A percentile compares a stretch with the other conserved stretches of the same genome.
Conservation (phyloP, 1,140 invertebrate species). For the Gonioctena quinquepunctata region DNA sequence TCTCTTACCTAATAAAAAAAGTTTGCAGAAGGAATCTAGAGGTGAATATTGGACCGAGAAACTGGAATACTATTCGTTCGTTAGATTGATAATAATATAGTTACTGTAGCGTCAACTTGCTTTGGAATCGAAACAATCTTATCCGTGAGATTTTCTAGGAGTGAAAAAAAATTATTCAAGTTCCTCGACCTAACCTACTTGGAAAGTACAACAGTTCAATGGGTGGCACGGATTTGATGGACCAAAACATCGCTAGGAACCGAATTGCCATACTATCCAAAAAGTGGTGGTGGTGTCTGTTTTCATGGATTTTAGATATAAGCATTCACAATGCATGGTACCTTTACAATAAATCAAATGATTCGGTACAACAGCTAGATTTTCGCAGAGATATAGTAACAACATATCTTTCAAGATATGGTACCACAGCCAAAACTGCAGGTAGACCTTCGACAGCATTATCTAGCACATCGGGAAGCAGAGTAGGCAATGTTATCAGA, state of each 20-base stretch:
- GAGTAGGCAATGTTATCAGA: slow-evolving; percentile 24
- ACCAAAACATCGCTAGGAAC: slow-evolving; percentile 50
- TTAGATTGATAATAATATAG: slow-evolving; percentile 30
- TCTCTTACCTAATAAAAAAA: slow-evolving; percentile 26
- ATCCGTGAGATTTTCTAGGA: slow-evolving; percentile 32
- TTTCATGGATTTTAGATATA: slow-evolving; percentile 47
- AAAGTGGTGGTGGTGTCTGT: slow-evolving; percentile 52
- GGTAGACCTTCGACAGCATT: slow-evolving; percentile 11
- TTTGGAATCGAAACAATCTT: slow-evolving; percentile 21
- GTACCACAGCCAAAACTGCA: slow-evolving; percentile 16
- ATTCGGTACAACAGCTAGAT: background rate
- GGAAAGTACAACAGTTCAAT: slow-evolving; percentile 46
- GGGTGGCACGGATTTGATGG: slow-evolving; percentile 51
- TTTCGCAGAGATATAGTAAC: slow-evolving; percentile 31
- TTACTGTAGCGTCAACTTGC: slow-evolving; percentile 34
- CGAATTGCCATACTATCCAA: slow-evolving; percentile 47
- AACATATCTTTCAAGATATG: slow-evolving; percentile 30
- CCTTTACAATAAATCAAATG: slow-evolving; percentile 31
- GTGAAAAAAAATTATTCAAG: slow-evolving; percentile 40
- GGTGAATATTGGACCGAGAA: slow-evolving; percentile 14
- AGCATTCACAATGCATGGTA: slow-evolving; percentile 50
- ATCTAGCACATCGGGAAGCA: slow-evolving; percentile 5
- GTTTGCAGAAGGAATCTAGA: slow-evolving; percentile 25
- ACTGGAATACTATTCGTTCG: slow-evolving; percentile 13
- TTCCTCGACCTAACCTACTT: slow-evolving; percentile 35